Base-by-base conservation (phyloP, 35 echinoderm and acorn worm genomes). In the Amphiura filiformis region DNA sequence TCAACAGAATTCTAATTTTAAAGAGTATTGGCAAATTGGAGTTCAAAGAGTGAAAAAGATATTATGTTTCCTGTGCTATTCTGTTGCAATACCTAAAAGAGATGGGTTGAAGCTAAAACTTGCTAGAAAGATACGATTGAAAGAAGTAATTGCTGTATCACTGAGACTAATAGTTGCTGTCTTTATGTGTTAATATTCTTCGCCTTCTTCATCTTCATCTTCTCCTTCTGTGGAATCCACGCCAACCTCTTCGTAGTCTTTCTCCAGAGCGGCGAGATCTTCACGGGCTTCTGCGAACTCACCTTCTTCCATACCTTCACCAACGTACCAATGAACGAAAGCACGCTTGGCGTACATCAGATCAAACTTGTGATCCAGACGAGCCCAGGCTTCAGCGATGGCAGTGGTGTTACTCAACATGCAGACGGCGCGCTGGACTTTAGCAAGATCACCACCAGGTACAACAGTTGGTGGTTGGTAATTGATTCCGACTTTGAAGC, bases 351-450 rank as follows among this genome's bases (percentile, higher is more conserved):
- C 86, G 80, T 93, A 93, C 91, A 93, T 93, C 75, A 93, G 64
- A 80, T 93, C 91, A 65, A 93, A 93, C 86, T 93, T 93, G 81
- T 93, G 87, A 82, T 93, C 92, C 17, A 93, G 87, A 86, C 92
- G 92, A 85, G 87, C 92, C 92, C 92, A 93, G 70, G 92, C 92
- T 64, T 93, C 92, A 31, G 87, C 92, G 77, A 93, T 93, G 82
- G 92, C 92, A 32, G 92, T 93, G 82, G 92, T 93, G 92, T 93
- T 93, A 78, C 92, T 93, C 87, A 93, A 81, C 92, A 93, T 93
- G 77, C 92, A 93, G 70, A 93, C 92, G 32, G 92, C 92, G 85
- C 92, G 92, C 32, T 89, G 92, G 39, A 89, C 87, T 76, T 93
- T 93, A 36, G 92, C 92, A 33, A 93, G 87, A 76, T 93, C 92